A percentile compares a stretch with the other conserved stretches of the same genome.
These are phyloP conservation scores for Tanytarsus gracilentus DNA, from an alignment of 2,888 invertebrate species.

Conservation along the genomic window DNA sequence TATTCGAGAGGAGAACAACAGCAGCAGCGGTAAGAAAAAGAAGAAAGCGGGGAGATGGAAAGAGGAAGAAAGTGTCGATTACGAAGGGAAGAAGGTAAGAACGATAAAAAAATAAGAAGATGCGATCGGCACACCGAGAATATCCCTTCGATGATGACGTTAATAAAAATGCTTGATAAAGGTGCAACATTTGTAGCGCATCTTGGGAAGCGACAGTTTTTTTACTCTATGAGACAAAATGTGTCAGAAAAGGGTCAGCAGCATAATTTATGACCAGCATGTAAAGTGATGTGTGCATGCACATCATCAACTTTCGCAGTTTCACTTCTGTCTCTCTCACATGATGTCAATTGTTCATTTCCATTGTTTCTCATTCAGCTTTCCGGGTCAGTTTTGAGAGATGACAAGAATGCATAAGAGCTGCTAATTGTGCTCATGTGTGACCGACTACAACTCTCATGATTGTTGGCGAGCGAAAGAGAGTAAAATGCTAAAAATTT, in stretches of 20 bases:
- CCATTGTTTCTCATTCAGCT: neutral
- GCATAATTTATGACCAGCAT: slow-evolving; percentile 15
- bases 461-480: neutral
- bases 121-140: neutral
- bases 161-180: too few species aligned
- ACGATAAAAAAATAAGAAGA: too few species aligned
- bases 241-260: neutral
- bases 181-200: too few species aligned
- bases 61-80: slow-evolving; percentile 23
- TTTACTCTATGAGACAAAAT: too few species aligned
- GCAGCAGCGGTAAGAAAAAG: too few species aligned
- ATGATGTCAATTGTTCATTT: neutral
- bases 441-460: neutral
- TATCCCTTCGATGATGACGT: too few species aligned
- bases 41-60: too few species aligned
- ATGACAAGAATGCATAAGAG: slow-evolving; percentile 1
- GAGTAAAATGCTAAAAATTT: neutral
- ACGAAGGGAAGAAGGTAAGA: slow-evolving; percentile 16
- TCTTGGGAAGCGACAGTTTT: too few species aligned
- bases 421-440: slow-evolving; percentile 8
- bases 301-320: neutral
- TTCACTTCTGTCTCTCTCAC: neutral
- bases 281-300: neutral
- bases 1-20: too few species aligned
- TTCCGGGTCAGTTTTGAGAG: slow-evolving; percentile 13